Conservation (phyloP, 2,888 invertebrate species). For the Drosophila stalkeri region DNA sequence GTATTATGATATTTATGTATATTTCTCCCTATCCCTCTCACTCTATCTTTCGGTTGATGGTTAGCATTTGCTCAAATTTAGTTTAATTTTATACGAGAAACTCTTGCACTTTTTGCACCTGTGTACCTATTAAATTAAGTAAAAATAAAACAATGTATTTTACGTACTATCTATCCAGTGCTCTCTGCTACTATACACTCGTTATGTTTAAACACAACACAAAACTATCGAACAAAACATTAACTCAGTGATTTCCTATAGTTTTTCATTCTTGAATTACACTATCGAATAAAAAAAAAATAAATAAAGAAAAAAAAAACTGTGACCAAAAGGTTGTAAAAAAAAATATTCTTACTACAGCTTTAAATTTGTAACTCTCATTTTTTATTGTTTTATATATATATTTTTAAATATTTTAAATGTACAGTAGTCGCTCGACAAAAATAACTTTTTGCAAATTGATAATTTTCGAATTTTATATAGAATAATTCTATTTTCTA, state of each 20-base stretch:
- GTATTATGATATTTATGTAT: constrained; percentile 52
- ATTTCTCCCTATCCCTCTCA: constrained; percentile 26
- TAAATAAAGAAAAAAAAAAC: constrained; percentile 7
- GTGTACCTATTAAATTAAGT: constrained; percentile 74
- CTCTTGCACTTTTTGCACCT: constrained; percentile 66
- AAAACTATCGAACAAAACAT: constrained; percentile 57
- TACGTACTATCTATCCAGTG: constrained; percentile 44
- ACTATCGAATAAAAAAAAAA: constrained; percentile 13
- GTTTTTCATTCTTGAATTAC: constrained; percentile 21
- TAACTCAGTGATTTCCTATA: constrained; percentile 47
- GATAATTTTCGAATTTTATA: neutral
- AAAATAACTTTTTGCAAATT: neutral
- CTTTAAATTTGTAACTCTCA: constrained; percentile 48
- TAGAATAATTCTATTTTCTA: neutral
- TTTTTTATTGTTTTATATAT: constrained; percentile 15
- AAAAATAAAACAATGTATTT: constrained; percentile 36
- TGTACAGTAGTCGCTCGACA: constrained; percentile 7
- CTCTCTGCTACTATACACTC: constrained; percentile 54
- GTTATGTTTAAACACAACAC: constrained; percentile 67
- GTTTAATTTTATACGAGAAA: constrained; percentile 38
- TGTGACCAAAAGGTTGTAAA: constrained; percentile 67
- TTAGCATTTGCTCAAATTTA: constrained; percentile 72
- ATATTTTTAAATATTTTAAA: constrained; percentile 36
- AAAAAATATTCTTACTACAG: constrained; percentile 51
- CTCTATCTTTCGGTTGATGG: constrained; percentile 52